phyloP scores from a whole-genome alignment of 2,113 vertebrate genomes.

The Todiramphus chloris region DNA sequence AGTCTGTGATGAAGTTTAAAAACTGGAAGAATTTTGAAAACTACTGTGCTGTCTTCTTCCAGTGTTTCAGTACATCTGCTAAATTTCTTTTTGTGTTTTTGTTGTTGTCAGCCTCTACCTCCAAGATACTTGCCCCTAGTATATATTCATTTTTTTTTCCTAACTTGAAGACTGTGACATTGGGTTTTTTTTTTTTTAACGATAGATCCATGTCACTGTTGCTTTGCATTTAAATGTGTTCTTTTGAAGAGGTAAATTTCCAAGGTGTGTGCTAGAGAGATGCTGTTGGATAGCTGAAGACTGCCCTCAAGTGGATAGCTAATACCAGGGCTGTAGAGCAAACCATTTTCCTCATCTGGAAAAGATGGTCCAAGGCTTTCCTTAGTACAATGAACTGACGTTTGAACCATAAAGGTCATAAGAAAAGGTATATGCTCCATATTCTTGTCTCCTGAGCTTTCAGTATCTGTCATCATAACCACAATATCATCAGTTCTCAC shows the following conservation, averaged over 20 bases:
- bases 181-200: neutral
- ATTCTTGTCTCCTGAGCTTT: neutral
- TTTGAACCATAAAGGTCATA: neutral
- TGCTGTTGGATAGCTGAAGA: neutral
- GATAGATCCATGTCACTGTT: neutral
- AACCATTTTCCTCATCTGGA: neutral
- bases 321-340: neutral
- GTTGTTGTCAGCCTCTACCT: neutral
- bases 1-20: neutral
- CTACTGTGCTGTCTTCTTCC: neutral
- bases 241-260: neutral
- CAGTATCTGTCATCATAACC: neutral
- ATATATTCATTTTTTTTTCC: neutral
- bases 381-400: neutral
- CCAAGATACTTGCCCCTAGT: neutral
- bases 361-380: neutral
- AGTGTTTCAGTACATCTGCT: neutral
- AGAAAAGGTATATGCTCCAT: neutral
- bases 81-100: neutral
- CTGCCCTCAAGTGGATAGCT: conserved; percentile 50
- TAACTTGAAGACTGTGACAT: neutral
- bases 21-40: neutral
- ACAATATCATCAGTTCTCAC: neutral
- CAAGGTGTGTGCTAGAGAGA: neutral
- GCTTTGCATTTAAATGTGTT: neutral